Evolutionary conservation across 2,113 vertebrate species (phyloP).

Genomic region (Gallinago undulata): DNA sequence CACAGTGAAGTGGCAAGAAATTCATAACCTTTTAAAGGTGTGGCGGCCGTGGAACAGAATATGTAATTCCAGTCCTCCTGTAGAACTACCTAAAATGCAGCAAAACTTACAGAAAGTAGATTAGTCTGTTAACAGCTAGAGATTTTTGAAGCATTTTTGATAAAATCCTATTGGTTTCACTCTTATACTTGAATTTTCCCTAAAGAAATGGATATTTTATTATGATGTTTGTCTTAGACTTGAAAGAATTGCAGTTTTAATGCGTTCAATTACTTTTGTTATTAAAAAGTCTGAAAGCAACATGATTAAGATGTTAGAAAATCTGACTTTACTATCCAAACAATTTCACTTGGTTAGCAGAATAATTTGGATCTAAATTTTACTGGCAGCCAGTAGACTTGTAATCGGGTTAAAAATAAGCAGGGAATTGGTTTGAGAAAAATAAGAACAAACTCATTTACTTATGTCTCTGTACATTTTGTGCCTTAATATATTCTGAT

Average conservation of each 20-base stretch:
- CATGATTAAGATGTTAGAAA: constrained; percentile 7
- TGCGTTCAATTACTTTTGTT: background rate
- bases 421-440: background rate
- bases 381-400: background rate
- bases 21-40: background rate
- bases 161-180: background rate
- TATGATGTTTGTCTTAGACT: background rate
- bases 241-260: constrained; percentile 15
- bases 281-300: constrained; percentile 12
- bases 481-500: background rate
- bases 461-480: background rate
- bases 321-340: constrained; percentile 12
- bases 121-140: background rate
- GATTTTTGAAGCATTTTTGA: background rate
- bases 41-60: accelerated
- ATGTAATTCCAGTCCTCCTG: background rate
- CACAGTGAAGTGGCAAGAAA: background rate
- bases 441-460: background rate
- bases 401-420: constrained; percentile 24
- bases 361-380: constrained; percentile 27
- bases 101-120: background rate
- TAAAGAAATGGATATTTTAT: background rate
- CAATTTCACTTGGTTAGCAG: background rate
- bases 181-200: background rate
- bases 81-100: background rate